Evolutionary conservation across 1,140 invertebrate species (phyloP), one percentile per base, ranked within the genome.

Genomic region (Neodiprion lecontei): DNA sequence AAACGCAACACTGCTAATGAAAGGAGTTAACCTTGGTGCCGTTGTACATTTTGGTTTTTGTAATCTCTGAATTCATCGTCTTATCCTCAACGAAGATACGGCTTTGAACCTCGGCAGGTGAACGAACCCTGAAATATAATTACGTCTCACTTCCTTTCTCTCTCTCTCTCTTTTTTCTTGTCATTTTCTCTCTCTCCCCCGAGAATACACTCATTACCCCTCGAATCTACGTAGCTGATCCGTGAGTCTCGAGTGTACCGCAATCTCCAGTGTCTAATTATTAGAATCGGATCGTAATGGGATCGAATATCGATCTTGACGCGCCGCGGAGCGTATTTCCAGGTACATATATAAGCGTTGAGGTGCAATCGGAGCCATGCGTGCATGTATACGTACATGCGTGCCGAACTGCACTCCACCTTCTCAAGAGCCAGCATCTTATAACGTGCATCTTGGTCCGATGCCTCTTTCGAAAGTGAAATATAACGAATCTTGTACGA

Each of bases 81-180:
- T 40, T 40, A 40, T 40, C 28, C 28, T 40, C 5, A 40, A 40
- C 28, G 28, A 40, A 40, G 28, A 40, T 40, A 40, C 28, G 28
- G 28, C 28, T 40, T 40, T 40, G 28, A 40, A 40, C 28, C 28
- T 21, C 17, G 50, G 53, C 53, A 17, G 53, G 53, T 61, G 3
- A 61, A 61, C 53, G 53, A 61, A 61, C 53, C 53, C 53, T 61
- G 53, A 61, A 61, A 61, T 61, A 61, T 61, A 61, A 61, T 61
- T 61, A 61, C 8, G 53, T 61, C 53, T 61, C n/a, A 5, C n/a
- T 61, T 9, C 8, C n/a, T 61, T 9, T 17, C 53, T 61, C n/a
- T n/a, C 53, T 61, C 53, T 12, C 11, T 12, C 53, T n/a, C 53
- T 61, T 0, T 11, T 8, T 11, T 11, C 0, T 8, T n/a, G 1